These are phyloP conservation scores for Pristionchus exspectatus DNA, from an alignment of 2,888 invertebrate genomes.

Conservation along the genomic window DNA sequence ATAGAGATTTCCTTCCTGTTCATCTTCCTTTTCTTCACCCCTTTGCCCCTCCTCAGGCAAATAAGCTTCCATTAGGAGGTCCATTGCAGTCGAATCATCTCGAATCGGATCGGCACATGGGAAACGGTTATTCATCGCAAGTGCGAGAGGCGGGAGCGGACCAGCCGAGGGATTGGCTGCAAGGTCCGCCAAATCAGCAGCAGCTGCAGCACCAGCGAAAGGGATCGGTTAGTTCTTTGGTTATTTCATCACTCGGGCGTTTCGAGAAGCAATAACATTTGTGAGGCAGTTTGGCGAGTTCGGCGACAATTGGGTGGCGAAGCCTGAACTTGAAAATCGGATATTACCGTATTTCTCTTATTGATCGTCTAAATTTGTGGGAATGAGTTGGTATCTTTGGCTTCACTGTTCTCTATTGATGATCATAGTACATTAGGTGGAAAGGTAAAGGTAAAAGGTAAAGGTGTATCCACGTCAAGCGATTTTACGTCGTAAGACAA, in stretches of 20 bases:
- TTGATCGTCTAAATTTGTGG: too few species aligned
- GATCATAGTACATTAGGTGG: too few species aligned
- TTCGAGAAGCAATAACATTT: too few species aligned
- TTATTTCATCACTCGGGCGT: neutral
- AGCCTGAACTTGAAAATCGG: too few species aligned
- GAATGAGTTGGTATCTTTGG: too few species aligned
- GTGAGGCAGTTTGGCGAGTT: too few species aligned
- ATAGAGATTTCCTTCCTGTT: neutral
- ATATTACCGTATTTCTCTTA: too few species aligned
- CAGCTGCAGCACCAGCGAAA: neutral
- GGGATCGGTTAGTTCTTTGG: neutral
- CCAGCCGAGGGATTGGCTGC: conserved; percentile 22
- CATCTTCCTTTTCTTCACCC: neutral
- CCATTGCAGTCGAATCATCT: neutral
- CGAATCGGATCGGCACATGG: neutral
- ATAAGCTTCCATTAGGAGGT: conserved; percentile 20
- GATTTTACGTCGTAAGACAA: too few species aligned
- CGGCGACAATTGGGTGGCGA: too few species aligned
- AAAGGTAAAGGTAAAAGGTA: too few species aligned
- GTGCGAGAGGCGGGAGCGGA: neutral
- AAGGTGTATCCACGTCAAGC: too few species aligned
- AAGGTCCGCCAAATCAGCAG: neutral
- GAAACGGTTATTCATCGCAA: neutral
- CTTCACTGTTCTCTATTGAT: too few species aligned
- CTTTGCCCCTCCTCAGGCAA: neutral